These are phyloP conservation scores for Plagiodera versicolora DNA, from an alignment of 2,888 invertebrate genomes.

Conservation along the genomic window DNA sequence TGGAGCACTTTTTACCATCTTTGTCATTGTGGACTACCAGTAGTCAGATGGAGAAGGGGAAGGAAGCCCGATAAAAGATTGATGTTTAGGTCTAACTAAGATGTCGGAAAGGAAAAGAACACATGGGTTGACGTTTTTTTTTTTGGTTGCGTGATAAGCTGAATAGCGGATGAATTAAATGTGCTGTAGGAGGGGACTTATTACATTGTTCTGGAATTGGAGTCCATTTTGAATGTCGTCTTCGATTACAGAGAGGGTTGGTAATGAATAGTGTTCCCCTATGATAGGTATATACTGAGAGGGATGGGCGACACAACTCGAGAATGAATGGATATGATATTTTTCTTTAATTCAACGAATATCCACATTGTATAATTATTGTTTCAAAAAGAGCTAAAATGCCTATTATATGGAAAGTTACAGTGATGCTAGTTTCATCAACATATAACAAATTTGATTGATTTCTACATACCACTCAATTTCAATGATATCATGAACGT, in stretches of 20 bases:
- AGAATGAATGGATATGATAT: no score
- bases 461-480: no score
- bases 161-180: not conserved
- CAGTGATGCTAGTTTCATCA: no score
- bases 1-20: constrained; percentile 16
- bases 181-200: not conserved
- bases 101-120: constrained; percentile 32
- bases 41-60: not conserved
- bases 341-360: no score
- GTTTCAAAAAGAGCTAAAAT: no score
- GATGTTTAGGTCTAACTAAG: constrained; percentile 36
- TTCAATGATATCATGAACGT: no score
- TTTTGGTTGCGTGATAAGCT: constrained; percentile 20
- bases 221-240: not conserved
- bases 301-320: no score
- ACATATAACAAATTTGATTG: no score
- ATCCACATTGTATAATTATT: no score
- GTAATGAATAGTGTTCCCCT: not conserved
- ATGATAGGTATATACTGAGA: no score
- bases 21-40: not conserved
- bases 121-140: constrained; percentile 42
- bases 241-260: not conserved
- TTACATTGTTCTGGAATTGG: not conserved
- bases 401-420: no score
- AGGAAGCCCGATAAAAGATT: constrained; percentile 16